Conservation (phyloP, 1,140 invertebrate genomes). For the Drosophila auraria region DNA sequence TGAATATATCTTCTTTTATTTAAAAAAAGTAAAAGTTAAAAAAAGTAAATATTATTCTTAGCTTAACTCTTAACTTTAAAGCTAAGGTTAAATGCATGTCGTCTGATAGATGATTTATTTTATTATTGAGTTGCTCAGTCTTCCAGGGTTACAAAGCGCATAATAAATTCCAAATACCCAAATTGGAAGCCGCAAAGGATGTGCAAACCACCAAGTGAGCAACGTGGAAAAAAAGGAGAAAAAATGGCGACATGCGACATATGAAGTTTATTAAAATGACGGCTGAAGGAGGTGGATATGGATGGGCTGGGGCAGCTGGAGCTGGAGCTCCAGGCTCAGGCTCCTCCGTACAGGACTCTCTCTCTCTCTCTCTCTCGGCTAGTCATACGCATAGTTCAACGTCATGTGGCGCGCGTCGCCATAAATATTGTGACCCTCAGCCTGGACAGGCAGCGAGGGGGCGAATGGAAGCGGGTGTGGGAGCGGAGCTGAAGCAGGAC, state of each 20-base stretch:
- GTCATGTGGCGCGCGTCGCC: slow-evolving; percentile 74
- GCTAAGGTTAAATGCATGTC: no score
- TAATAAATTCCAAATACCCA: not conserved
- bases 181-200: slow-evolving; percentile 10
- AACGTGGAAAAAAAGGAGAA: slow-evolving; percentile 57
- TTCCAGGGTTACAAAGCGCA: not conserved
- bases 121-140: no score
- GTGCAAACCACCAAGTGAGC: slow-evolving; percentile 36
- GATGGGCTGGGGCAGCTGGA: slow-evolving; percentile 18
- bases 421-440: slow-evolving; percentile 74
- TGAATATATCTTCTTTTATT: not conserved
- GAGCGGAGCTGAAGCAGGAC: slow-evolving; percentile 5
- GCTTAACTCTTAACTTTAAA: not conserved
- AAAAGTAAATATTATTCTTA: not conserved
- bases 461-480: not conserved
- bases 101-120: no score
- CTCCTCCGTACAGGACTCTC: slow-evolving; percentile 1
- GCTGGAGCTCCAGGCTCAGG: slow-evolving; percentile 7
- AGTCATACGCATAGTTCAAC: slow-evolving; percentile 79
- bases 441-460: slow-evolving; percentile 1
- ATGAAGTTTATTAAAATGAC: slow-evolving; percentile 84
- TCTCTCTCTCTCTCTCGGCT: slow-evolving; percentile 28
- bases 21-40: no score
- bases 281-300: slow-evolving; percentile 51
- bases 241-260: slow-evolving; percentile 83